Percentiles rank a stretch among this genome's conserved stretches.
These are phyloP conservation scores for Siniperca undulata DNA, from an alignment of 2,797 vertebrate species.

Conservation along the genomic window DNA sequence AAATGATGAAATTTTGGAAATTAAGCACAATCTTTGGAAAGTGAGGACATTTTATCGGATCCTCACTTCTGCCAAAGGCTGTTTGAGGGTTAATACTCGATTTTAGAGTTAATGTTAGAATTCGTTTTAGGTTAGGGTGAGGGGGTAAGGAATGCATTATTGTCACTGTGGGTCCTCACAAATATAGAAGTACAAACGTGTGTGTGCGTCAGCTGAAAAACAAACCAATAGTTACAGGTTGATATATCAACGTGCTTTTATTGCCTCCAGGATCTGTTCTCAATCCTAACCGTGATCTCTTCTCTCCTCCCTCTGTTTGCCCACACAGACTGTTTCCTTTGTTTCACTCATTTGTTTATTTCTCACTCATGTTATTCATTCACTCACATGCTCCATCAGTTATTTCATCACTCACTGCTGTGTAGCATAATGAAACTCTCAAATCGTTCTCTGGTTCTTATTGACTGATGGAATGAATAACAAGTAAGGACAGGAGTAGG, in stretches of 20 bases:
- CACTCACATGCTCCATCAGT: conserved; percentile 61
- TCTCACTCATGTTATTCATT: conserved; percentile 63
- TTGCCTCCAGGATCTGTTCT: conserved; percentile 43
- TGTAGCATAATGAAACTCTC: conserved; percentile 47
- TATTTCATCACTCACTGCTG: conserved; percentile 57
- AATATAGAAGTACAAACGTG: conserved; percentile 11
- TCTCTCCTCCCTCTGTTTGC: conserved; percentile 68
- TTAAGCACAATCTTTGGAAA: background rate
- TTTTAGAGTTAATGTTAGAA: background rate
- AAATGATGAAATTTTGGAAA: background rate
- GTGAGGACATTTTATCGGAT: background rate
- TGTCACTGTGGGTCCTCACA: conserved; percentile 27
- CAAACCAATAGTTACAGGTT: background rate
- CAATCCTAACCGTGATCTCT: conserved; percentile 70
- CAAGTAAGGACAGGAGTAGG: conserved; percentile 35
- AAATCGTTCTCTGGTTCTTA: conserved; percentile 44
- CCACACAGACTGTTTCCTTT: conserved; percentile 59
- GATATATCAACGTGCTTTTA: conserved; percentile 43
- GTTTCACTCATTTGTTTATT: conserved; percentile 60
- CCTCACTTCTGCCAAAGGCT: background rate
- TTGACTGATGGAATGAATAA: conserved; percentile 63
- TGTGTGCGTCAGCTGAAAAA: conserved; percentile 5
- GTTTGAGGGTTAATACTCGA: background rate
- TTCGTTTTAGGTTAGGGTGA: background rate
- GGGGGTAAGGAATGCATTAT: background rate